Evolutionary conservation across 2,888 invertebrate species (phyloP).

Genomic region (Apodemia duryi): DNA sequence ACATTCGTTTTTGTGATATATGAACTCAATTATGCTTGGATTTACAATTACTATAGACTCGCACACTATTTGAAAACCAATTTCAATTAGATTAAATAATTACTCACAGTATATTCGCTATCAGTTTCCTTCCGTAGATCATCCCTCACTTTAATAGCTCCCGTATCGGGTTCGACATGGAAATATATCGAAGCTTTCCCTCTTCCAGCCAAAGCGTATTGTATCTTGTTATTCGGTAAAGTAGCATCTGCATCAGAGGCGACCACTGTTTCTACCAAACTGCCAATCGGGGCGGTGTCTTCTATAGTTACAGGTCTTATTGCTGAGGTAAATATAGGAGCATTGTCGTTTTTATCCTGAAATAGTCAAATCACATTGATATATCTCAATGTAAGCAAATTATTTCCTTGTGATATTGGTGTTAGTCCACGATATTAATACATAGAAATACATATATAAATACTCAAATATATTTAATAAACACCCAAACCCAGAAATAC

Average conservation of each 20-base stretch:
- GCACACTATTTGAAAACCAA: neutral
- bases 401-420: too few relatives aligned
- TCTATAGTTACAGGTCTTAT: slow-evolving; percentile 91
- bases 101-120: slow-evolving; percentile 90
- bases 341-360: slow-evolving; percentile 92
- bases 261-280: slow-evolving; percentile 86
- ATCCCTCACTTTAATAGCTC: slow-evolving; percentile 88
- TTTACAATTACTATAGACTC: neutral
- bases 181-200: slow-evolving; percentile 92
- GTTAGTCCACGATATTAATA: too few relatives aligned
- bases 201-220: slow-evolving; percentile 89
- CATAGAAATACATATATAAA: too few relatives aligned
- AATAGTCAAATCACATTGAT: slow-evolving; percentile 25
- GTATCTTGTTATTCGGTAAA: slow-evolving; percentile 88
- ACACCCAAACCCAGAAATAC: too few relatives aligned
- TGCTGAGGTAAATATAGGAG: slow-evolving; percentile 91
- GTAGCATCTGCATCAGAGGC: slow-evolving; percentile 93
- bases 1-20: too few relatives aligned
- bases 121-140: slow-evolving; percentile 91
- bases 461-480: too few relatives aligned
- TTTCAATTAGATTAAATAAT: too few relatives aligned
- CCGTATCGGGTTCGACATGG: slow-evolving; percentile 91
- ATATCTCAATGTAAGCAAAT: too few relatives aligned
- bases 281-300: slow-evolving; percentile 90
- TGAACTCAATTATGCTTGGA: too few relatives aligned